A percentile compares a stretch with the other conserved stretches of the same genome.
Evolutionary conservation across 2,888 invertebrate species (phyloP).

Genomic region (Serripes groenlandicus): DNA sequence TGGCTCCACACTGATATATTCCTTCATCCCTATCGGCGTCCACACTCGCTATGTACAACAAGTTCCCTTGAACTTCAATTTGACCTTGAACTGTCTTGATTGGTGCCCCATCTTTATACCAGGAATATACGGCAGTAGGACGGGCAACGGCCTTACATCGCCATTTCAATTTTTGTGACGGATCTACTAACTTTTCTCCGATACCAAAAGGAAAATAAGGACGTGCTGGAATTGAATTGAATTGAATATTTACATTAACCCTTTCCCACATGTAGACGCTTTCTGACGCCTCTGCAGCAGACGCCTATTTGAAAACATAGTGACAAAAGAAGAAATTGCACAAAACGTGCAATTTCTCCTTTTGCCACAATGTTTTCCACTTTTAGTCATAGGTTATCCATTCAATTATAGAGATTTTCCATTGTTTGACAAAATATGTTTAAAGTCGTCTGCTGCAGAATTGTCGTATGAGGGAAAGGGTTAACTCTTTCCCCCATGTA

Average conservation of each 20-base stretch:
- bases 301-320: neutral
- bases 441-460: too few species aligned
- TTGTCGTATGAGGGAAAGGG: too few species aligned
- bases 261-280: neutral
- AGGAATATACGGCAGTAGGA: constrained; percentile 74
- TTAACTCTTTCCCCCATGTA: too few species aligned
- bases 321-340: too few species aligned
- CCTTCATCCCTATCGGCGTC: constrained; percentile 90
- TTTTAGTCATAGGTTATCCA: too few species aligned
- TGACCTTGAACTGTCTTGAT: constrained; percentile 52
- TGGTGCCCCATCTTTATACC: constrained; percentile 78
- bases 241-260: too few species aligned
- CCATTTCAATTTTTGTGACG: constrained; percentile 77
- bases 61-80: constrained; percentile 67
- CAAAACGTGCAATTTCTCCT: neutral
- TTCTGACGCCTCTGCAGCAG: neutral
- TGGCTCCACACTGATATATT: constrained; percentile 97
- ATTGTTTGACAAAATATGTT: too few species aligned
- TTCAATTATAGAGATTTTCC: too few species aligned
- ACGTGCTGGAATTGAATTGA: constrained; percentile 80
- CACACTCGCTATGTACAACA: constrained; percentile 72
- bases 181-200: constrained; percentile 79
- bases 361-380: neutral
- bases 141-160: constrained; percentile 80
- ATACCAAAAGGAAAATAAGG: constrained; percentile 83